Evolutionary conservation across 2,113 vertebrate species (phyloP), one percentile per base, ranked within the genome.

Genomic region (Abramis brama): DNA sequence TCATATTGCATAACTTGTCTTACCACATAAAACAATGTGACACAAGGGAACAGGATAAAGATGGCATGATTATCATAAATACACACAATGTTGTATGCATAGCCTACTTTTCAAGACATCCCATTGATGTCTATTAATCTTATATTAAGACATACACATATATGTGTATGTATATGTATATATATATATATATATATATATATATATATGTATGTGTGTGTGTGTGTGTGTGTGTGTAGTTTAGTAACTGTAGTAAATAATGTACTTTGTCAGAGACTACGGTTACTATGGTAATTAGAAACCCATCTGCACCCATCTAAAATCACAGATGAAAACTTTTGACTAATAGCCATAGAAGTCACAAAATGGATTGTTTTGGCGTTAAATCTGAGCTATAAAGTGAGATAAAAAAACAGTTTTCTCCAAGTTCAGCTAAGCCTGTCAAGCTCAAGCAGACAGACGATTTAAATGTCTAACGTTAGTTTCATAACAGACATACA

Each of bases 401-500:
- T 17, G 39, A 74, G 23, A 71, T 19, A 71, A 78, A 52, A 52
- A 19, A 55, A 30, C 47, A 0, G 4, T 52, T 52, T 52, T 43
- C 2, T 77, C 6, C 0, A 55, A 21, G 15, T 27, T 27, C 23
- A 50, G 15, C 6, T 30, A 62, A 79, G 13, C 15, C 12, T 11
- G 79, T 82, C 79, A 68, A 47, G 36, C 39, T 21, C 6, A 45
- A 50, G 43, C 60, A 82, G 39, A 45, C 45, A 30, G 27, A 68
- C 11, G 17, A 45, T 81, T 80, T 81, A 81, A 64, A 70, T 15
- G 81, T 39, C 21, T 33, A n/a, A n/a, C n/a, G n/a, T n/a, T n/a
- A 21, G 47, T 39, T 73, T 73, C 82, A 83, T 73, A 57, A 73
- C 66, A 50, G 62, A 73, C 81, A 83, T 39, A n/a, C 47, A 83